These are phyloP conservation scores for Caenorhabditis zanzibari DNA, from an alignment of 2,888 invertebrate species.

Conservation along the genomic window DNA sequence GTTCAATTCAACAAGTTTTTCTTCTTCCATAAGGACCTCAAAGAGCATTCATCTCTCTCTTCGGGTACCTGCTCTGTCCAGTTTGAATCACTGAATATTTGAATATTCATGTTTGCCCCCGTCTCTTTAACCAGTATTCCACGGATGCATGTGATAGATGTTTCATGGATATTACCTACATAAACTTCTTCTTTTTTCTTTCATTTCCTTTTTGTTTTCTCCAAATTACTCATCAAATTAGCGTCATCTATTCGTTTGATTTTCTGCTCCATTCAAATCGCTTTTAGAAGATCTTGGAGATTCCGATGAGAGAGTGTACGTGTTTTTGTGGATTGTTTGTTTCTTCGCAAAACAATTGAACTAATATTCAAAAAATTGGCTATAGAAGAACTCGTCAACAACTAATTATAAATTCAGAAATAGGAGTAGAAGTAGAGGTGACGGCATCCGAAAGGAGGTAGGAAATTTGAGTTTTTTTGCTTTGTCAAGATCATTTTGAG, in stretches of 20 bases:
- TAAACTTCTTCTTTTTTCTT: not conserved
- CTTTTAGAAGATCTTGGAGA: too few relatives aligned
- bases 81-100: conserved; percentile 40
- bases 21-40: conserved; percentile 43
- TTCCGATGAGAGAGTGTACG: conserved; percentile 14
- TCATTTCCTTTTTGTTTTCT: conserved; percentile 10
- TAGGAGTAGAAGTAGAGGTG: conserved; percentile 4
- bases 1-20: conserved; percentile 21
- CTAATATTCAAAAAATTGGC: conserved; percentile 25
- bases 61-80: conserved; percentile 24
- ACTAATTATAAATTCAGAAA: conserved; percentile 29
- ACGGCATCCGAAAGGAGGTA: conserved; percentile 1
- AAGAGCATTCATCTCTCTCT: conserved; percentile 35
- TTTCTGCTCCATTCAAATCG: conserved; percentile 17
- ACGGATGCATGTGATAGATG: conserved; percentile 44
- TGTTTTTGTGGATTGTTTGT: conserved; percentile 48
- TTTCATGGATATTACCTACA: conserved; percentile 22
- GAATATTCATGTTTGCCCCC: conserved; percentile 46
- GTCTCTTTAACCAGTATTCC: conserved; percentile 16
- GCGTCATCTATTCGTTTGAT: conserved; percentile 39
- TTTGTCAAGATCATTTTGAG: not conserved
- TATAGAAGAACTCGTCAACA: conserved; percentile 40
- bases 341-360: conserved; percentile 40
- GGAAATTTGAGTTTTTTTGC: conserved; percentile 16
- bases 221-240: conserved; percentile 43